Percentiles rank a stretch among this genome's conserved stretches.
phyloP scores from a whole-genome alignment of 2,888 invertebrate species.

The Andrena flavipes region DNA sequence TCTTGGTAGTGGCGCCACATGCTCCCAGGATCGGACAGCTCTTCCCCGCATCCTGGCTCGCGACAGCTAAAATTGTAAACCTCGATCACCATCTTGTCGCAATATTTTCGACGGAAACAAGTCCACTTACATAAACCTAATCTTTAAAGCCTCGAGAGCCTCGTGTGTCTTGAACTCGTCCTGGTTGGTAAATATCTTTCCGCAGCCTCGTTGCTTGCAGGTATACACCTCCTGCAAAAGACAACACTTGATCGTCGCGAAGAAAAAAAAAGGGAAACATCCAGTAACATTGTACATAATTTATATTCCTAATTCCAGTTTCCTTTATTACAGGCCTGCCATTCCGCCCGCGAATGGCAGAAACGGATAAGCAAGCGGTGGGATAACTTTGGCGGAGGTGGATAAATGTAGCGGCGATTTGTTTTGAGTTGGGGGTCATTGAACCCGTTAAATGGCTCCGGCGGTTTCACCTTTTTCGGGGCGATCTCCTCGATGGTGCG shows the following conservation, averaged over 20 bases:
- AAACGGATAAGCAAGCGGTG: background rate
- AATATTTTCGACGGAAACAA: background rate
- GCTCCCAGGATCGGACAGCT: constrained; percentile 83
- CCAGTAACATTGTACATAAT: background rate
- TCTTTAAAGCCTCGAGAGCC: constrained; percentile 81
- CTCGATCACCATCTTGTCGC: background rate
- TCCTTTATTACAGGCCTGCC: background rate
- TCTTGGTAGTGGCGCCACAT: constrained; percentile 84
- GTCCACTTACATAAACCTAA: constrained; percentile 80
- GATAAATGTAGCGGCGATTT: constrained; percentile 64
- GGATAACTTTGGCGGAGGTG: background rate
- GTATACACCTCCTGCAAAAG: constrained; percentile 80
- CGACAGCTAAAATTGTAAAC: constrained; percentile 78
- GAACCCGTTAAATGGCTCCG: constrained; percentile 71
- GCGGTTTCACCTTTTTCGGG: constrained; percentile 81
- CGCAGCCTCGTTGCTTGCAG: constrained; percentile 83
- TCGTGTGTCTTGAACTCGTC: constrained; percentile 83
- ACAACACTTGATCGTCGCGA: background rate
- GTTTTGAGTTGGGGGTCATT: constrained; percentile 83
- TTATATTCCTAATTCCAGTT: background rate
- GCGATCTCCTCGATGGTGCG: constrained; percentile 83
- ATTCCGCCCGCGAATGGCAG: background rate
- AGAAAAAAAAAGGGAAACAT: background rate
- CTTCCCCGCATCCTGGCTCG: constrained; percentile 83
- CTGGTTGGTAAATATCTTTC: constrained; percentile 82